phyloP scores from a whole-genome alignment of 2,113 vertebrate genomes.

The Fulica atra region DNA sequence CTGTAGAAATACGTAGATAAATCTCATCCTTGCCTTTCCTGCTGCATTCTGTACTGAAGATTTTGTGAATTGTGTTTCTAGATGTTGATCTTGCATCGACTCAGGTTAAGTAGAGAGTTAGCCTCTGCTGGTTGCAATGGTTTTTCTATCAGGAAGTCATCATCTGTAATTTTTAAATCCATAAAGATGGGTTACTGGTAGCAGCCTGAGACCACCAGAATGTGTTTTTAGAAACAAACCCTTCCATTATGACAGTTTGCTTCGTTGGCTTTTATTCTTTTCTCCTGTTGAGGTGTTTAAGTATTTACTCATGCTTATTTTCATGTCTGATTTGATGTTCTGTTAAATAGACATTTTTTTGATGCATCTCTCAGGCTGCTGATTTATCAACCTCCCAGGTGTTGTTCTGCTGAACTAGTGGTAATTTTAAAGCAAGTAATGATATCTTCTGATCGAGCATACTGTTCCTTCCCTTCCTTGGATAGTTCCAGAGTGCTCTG shows the following conservation, averaged over 20 bases:
- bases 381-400: neutral
- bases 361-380: neutral
- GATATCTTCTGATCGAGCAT: neutral
- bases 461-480: neutral
- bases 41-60: neutral
- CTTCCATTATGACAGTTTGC: neutral
- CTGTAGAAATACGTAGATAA: neutral
- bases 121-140: neutral
- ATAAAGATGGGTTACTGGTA: neutral
- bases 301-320: neutral
- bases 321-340: neutral
- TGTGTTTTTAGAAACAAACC: neutral
- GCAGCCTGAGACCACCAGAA: neutral
- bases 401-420: neutral
- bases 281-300: neutral
- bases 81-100: neutral
- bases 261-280: neutral
- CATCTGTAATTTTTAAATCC: neutral
- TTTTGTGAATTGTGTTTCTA: neutral
- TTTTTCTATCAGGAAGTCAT: slow-evolving; percentile 10
- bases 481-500: neutral
- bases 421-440: neutral
- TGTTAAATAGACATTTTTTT: neutral
- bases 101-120: neutral
- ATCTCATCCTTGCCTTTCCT: neutral